Evolutionary conservation across 2,113 vertebrate species (phyloP).

Genomic region (Brachyhypopomus gauderio): DNA sequence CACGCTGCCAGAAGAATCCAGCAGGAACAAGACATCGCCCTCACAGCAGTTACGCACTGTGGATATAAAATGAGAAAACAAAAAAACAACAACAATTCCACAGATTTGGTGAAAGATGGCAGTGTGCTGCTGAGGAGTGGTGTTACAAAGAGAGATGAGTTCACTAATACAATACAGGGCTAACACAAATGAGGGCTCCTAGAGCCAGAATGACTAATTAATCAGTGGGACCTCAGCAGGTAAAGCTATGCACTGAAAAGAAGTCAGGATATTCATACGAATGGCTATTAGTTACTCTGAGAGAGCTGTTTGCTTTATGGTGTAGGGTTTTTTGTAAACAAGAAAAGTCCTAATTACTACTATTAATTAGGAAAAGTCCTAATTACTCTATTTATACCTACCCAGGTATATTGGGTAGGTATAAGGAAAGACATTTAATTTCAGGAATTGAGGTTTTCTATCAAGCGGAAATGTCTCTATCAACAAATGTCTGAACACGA

Average conservation of each 20-base stretch:
- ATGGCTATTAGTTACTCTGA: background rate
- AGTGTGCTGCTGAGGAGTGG: background rate
- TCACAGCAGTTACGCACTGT: constrained; percentile 77
- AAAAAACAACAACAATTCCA: background rate
- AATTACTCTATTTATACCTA: background rate
- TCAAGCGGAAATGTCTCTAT: background rate
- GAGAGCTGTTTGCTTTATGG: background rate
- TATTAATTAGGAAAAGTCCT: no score
- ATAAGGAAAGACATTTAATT: constrained; percentile 15
- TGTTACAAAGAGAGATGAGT: background rate
- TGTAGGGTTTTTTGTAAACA: background rate
- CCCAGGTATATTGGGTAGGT: background rate
- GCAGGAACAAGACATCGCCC: constrained; percentile 87
- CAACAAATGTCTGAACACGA: constrained; percentile 3
- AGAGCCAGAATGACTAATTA: background rate
- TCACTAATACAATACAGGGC: background rate
- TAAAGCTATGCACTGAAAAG: background rate
- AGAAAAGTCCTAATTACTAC: background rate
- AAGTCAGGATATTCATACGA: background rate
- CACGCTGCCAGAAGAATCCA: constrained; percentile 94
- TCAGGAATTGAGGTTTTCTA: background rate
- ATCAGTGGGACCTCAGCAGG: background rate
- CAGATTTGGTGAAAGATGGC: background rate
- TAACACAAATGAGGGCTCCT: background rate
- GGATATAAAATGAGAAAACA: constrained; percentile 30